phyloP scores from a whole-genome alignment of 2,797 vertebrate genomes.

The Todus mexicanus region DNA sequence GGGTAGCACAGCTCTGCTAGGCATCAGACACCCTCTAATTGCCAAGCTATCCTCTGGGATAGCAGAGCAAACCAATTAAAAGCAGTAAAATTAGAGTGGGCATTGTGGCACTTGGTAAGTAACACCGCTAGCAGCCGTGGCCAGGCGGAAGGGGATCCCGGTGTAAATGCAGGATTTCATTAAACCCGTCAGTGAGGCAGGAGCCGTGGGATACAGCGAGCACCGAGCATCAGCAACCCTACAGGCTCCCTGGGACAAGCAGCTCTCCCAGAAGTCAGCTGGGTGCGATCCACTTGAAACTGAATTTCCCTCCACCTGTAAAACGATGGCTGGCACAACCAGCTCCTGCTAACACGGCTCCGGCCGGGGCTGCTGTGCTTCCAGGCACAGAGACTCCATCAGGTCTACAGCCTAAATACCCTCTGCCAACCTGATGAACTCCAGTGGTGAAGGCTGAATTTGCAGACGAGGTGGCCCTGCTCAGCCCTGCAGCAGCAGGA shows the following conservation, averaged over 20 bases:
- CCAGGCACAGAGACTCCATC: background rate
- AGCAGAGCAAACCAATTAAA: slow-evolving; percentile 35
- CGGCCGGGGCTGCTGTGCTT: background rate
- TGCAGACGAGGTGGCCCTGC: background rate
- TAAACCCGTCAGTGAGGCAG: background rate
- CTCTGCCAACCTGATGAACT: rapidly evolving
- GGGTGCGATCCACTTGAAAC: background rate
- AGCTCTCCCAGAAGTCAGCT: background rate
- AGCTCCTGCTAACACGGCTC: background rate
- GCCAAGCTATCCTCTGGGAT: slow-evolving; percentile 1
- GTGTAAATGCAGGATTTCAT: background rate
- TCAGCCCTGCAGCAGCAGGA: background rate
- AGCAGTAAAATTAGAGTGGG: background rate
- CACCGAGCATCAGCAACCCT: rapidly evolving
- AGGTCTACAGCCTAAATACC: rapidly evolving
- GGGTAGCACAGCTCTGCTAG: background rate
- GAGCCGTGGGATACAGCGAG: background rate
- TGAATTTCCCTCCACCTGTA: background rate
- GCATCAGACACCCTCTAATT: slow-evolving; percentile 26
- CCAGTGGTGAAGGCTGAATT: background rate
- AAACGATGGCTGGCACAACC: rapidly evolving
- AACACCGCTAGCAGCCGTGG: background rate
- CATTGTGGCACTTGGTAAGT: background rate
- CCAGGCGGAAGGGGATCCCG: background rate
- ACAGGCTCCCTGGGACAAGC: background rate